Base-by-base conservation (phyloP, 2,113 vertebrate genomes). In the Cyrtonyx montezumae region DNA sequence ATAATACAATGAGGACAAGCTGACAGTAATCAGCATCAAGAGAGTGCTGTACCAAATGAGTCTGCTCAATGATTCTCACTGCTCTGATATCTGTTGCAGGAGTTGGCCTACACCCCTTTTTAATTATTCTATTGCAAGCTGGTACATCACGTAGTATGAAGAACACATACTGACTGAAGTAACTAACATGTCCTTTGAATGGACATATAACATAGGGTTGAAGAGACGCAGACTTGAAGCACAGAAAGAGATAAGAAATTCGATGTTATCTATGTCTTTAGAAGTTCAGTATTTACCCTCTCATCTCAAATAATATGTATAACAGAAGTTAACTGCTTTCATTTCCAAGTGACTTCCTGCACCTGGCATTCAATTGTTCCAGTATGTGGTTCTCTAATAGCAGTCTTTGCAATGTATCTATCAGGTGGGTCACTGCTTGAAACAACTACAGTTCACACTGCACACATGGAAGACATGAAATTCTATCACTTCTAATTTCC, bases 321-420 rank as follows among this genome's bases (percentile, higher is more conserved):
- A 74, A 75, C 4, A 6, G 34, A 36, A 19, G 21, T 7, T 59
- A 26, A n/a, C 34, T 11, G 62, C 32, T 63, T 58, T 53, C 4
- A 23, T 13, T 37, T 55, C 53, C 30, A 23, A 23, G 19, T n/a
- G 71, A 21, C 12, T 19, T 8, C 14, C 37, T 20, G 34, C 11
- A 28, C 9, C 18, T 32, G 46, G 22, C 16, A 23, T 22, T 67
- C 18, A 40, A 49, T 13, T 66, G 25, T 15, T 73, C 21, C 49
- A 9, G 1, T 2, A 30, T 0, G 4, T 2, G 13, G n/a, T 17
- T 8, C 14, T 36, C 26, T 42, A 48, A 15, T 9, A 15, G 23
- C 8, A 48, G 20, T 12, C 0, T 2, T 14, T 12, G 26, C 22
- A 7, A 30, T 3, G 21, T 22, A n/a, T 37, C 25, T 3, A 17